A percentile compares a stretch with the other conserved stretches of the same genome.
phyloP scores from a whole-genome alignment of 2,113 vertebrate species.

The Podarcis cretensis region DNA sequence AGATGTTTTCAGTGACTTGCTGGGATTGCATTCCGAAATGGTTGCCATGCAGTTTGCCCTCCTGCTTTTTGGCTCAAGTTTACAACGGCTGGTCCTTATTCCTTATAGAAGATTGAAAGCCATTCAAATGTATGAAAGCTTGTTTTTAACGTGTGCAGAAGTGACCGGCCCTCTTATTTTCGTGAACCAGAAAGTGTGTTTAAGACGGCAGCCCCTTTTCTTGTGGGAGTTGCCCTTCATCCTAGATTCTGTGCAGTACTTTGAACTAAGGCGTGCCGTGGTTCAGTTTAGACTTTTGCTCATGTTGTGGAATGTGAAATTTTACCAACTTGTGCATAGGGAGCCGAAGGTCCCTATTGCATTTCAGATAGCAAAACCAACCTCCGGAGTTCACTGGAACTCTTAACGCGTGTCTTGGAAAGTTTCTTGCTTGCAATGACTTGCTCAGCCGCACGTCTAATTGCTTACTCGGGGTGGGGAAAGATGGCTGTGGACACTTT shows the following conservation, averaged over 20 bases:
- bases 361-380: neutral
- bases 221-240: neutral
- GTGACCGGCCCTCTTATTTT: neutral
- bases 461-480: slow-evolving; percentile 19
- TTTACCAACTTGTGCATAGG: neutral
- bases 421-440: slow-evolving; percentile 13
- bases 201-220: no score
- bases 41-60: neutral
- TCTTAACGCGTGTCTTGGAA: neutral
- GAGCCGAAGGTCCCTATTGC: neutral
- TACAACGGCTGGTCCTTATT: neutral
- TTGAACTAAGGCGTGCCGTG: neutral
- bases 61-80: neutral
- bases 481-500: slow-evolving; percentile 50
- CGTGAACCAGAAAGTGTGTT: neutral
- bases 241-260: neutral
- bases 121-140: no score
- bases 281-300: neutral
- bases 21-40: neutral
- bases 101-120: neutral
- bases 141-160: neutral
- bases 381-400: neutral
- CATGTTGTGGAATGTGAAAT: neutral
- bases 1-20: neutral
- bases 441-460: slow-evolving; percentile 51